Percentiles rank a stretch among this genome's conserved stretches.
Conservation (phyloP, 2,888 invertebrate genomes). For the Apocheima hispidaria region DNA sequence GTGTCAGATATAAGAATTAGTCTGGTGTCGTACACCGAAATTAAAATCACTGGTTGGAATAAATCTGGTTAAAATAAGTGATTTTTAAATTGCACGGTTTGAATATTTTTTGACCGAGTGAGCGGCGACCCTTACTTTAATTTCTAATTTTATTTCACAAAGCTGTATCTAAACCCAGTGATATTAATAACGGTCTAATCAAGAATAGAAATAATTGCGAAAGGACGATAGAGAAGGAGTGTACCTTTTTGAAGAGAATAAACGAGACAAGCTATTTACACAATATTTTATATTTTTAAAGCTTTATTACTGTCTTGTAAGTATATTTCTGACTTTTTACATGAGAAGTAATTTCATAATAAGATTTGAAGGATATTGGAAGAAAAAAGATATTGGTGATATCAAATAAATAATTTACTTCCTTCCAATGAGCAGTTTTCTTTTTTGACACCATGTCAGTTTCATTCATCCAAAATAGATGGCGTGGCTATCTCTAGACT, state of each 20-base stretch:
- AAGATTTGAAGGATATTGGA: neutral
- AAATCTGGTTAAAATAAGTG: too few species aligned
- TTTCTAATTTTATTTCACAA: too few species aligned
- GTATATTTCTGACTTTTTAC: too few species aligned
- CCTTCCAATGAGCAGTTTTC: too few species aligned
- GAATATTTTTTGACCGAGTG: neutral
- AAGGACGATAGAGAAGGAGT: neutral
- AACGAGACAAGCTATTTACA: neutral
- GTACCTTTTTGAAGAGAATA: neutral
- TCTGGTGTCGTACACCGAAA: constrained; percentile 8
- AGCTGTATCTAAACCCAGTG: too few species aligned
- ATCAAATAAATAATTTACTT: neutral
- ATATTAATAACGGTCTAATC: neutral
- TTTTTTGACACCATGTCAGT: too few species aligned
- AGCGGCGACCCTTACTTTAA: too few species aligned
- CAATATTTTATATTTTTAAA: too few species aligned
- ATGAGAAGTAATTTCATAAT: neutral
- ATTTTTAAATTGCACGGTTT: too few species aligned
- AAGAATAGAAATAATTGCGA: neutral
- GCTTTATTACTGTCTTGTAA: too few species aligned
- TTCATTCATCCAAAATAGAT: too few species aligned
- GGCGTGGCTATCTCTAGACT: too few species aligned
- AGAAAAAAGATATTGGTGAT: neutral
- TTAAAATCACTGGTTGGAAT: neutral
- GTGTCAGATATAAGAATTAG: neutral